phyloP scores from a whole-genome alignment of 1,140 invertebrate genomes.

The Spodoptera frugiperda region DNA sequence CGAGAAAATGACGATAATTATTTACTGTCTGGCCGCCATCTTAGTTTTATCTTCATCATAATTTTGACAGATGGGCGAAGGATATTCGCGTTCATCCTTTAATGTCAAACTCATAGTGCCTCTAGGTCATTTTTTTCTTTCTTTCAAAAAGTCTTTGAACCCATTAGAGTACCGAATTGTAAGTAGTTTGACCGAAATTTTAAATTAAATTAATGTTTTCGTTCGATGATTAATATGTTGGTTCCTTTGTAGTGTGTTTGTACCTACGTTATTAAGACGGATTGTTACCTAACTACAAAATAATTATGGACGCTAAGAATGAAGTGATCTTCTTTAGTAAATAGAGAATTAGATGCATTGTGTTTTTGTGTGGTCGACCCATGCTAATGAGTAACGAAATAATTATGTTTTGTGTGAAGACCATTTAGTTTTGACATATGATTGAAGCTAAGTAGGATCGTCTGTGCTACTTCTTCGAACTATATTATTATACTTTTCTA shows the following conservation, averaged over 20 bases:
- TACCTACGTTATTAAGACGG: constrained; percentile 5
- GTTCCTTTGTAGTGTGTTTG: no score
- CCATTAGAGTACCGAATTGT: constrained; percentile 18
- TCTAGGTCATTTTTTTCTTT: constrained; percentile 36
- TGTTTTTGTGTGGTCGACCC: background rate
- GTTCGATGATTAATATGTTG: background rate
- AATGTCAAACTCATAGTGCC: constrained; percentile 16
- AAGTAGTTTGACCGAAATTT: constrained; percentile 16
- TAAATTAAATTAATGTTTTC: background rate
- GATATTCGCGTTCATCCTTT: constrained; percentile 5
- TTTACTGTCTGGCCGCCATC: background rate
- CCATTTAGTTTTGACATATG: background rate
- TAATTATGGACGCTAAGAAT: constrained; percentile 3
- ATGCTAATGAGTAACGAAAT: constrained; percentile 2
- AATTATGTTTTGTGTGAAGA: background rate
- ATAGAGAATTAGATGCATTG: background rate
- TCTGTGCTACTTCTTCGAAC: no score
- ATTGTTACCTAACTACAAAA: constrained; percentile 10
- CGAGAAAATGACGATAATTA: background rate
- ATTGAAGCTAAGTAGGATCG: background rate
- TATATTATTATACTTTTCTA: no score
- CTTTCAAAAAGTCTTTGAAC: constrained; percentile 22
- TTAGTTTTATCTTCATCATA: background rate
- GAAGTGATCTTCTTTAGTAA: background rate
- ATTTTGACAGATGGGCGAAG: constrained; percentile 29